These are phyloP conservation scores for Eilema depressum DNA, from an alignment of 2,888 invertebrate species.

Conservation along the genomic window DNA sequence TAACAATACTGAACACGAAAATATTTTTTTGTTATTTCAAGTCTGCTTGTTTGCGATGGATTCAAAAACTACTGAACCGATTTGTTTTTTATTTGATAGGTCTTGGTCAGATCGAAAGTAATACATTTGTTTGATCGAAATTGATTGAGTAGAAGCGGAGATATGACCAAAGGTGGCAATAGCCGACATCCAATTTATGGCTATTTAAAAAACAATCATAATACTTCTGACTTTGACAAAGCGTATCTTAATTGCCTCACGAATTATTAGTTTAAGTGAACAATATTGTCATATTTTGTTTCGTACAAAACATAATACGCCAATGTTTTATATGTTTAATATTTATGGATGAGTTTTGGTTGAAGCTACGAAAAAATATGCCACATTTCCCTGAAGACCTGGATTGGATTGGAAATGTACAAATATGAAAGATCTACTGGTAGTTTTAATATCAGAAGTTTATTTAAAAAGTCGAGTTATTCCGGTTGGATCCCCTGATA, in stretches of 20 bases:
- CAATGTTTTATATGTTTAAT: constrained; percentile 57
- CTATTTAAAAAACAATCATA: neutral
- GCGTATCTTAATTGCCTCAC: constrained; percentile 24
- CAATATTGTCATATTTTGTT: constrained; percentile 69
- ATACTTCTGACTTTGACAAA: constrained; percentile 31
- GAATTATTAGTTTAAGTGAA: constrained; percentile 30
- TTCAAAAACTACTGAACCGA: too few species aligned
- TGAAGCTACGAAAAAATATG: neutral
- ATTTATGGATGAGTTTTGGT: constrained; percentile 21
- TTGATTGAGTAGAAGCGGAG: too few species aligned
- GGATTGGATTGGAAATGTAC: neutral
- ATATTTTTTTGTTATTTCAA: too few species aligned
- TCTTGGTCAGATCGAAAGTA: too few species aligned
- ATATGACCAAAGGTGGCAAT: too few species aligned
- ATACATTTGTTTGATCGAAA: too few species aligned
- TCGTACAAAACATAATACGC: constrained; percentile 59
- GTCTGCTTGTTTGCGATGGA: constrained; percentile 4
- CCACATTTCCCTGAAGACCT: neutral
- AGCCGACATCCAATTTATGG: neutral
- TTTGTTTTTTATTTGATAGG: too few species aligned
- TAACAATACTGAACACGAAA: too few species aligned
- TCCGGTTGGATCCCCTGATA: too few species aligned
- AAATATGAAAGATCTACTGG: neutral
- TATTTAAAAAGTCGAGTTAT: constrained; percentile 24
- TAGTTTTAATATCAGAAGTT: constrained; percentile 15